These are phyloP conservation scores for Cheirogaleus medius DNA, from an alignment of 2,113 vertebrate genomes.

Conservation along the genomic window DNA sequence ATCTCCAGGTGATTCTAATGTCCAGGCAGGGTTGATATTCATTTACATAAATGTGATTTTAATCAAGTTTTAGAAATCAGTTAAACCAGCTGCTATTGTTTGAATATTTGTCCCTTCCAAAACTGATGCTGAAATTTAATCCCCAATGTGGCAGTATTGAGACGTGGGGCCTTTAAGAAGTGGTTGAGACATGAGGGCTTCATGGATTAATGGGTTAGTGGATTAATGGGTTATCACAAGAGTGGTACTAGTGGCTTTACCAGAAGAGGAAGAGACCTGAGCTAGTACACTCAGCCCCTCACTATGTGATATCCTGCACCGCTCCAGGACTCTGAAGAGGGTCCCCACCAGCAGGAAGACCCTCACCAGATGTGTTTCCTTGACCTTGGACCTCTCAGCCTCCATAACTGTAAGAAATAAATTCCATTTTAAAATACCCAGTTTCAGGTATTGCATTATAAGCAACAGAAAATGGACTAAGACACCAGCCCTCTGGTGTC, in stretches of 20 bases:
- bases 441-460: not conserved
- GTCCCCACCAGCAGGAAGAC: not conserved
- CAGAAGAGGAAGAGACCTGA: not conserved
- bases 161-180: not conserved
- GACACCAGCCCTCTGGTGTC: not conserved
- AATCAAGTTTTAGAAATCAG: not conserved
- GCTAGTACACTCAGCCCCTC: not conserved
- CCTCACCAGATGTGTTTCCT: not conserved
- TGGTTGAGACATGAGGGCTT: not conserved
- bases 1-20: not conserved
- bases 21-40: not conserved
- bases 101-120: not conserved
- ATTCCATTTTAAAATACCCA: not conserved
- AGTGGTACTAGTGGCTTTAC: not conserved
- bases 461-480: not conserved
- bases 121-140: not conserved
- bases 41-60: not conserved
- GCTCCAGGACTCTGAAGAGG: not conserved
- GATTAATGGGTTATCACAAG: not conserved
- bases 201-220: not conserved
- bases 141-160: not conserved
- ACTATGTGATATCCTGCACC: not conserved
- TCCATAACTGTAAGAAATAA: not conserved
- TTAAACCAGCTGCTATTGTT: not conserved
- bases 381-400: not conserved